Evolutionary conservation across 2,888 invertebrate species (phyloP).

Genomic region (Ectropis crepuscularia): DNA sequence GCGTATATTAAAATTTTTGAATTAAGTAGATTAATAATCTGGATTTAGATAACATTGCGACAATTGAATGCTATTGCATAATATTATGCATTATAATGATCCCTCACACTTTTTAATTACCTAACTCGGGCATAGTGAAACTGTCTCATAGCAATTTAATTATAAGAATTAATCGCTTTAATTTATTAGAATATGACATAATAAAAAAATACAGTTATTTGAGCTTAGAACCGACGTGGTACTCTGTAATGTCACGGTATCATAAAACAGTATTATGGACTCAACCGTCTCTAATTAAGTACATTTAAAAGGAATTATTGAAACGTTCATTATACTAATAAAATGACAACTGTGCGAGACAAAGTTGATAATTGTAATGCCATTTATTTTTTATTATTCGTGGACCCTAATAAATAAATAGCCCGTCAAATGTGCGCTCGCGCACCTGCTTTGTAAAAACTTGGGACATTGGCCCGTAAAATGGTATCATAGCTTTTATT

Average conservation of each 20-base stretch:
- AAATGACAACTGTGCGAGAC: slow-evolving; percentile 61
- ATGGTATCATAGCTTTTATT: slow-evolving; percentile 37
- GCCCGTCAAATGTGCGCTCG: slow-evolving; percentile 59
- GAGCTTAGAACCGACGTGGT: slow-evolving; percentile 35
- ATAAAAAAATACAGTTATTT: slow-evolving; percentile 16
- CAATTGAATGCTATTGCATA: no score
- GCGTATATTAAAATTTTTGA: no score
- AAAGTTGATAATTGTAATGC: slow-evolving; percentile 70
- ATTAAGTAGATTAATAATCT: no score
- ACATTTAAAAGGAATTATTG: slow-evolving; percentile 52
- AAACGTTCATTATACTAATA: slow-evolving; percentile 56
- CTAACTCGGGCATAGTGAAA: no score
- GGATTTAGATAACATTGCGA: no score
- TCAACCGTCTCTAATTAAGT: slow-evolving; percentile 53
- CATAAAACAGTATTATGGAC: slow-evolving; percentile 34
- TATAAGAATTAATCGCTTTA: no score
- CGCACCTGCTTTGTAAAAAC: slow-evolving; percentile 75
- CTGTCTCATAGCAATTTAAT: no score
- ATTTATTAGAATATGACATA: no score
- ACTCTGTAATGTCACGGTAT: slow-evolving; percentile 14
- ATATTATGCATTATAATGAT: no score
- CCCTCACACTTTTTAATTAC: no score
- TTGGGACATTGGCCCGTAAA: slow-evolving; percentile 32
- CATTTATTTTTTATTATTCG: slow-evolving; percentile 68
- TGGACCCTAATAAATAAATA: slow-evolving; percentile 63